A percentile compares a stretch with the other conserved stretches of the same genome.
Evolutionary conservation across 2,888 invertebrate genomes (phyloP).

Genomic region (Pemphredon lugubris): DNA sequence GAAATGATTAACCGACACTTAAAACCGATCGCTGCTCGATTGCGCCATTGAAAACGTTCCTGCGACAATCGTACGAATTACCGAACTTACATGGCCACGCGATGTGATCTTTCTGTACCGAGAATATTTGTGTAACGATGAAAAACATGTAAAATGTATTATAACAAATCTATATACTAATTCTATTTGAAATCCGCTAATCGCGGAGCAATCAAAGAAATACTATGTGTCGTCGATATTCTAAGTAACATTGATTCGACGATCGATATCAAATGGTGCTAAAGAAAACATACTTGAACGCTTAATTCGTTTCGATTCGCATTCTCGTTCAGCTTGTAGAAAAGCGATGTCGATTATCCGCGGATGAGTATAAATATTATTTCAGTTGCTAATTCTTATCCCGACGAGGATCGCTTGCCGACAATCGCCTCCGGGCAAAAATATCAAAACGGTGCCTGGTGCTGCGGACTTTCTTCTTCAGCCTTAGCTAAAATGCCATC

Average conservation of each 20-base stretch:
- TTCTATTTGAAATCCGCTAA: neutral
- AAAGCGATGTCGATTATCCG: no score
- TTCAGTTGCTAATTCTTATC: slow-evolving; percentile 7
- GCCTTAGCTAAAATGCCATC: slow-evolving; percentile 11
- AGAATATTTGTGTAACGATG: slow-evolving; percentile 25
- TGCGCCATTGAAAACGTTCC: slow-evolving; percentile 46
- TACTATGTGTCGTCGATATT: slow-evolving; percentile 5
- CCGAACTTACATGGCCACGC: slow-evolving; percentile 19
- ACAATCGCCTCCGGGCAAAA: slow-evolving; percentile 13
- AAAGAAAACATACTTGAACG: neutral
- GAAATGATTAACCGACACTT: neutral
- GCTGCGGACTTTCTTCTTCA: slow-evolving; percentile 7
- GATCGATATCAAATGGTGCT: slow-evolving; percentile 26
- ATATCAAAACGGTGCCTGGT: slow-evolving; percentile 14
- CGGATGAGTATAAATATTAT: slow-evolving; percentile 18
- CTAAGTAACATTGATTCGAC: slow-evolving; percentile 12
- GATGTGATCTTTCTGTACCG: slow-evolving; percentile 34
- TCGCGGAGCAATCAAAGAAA: neutral
- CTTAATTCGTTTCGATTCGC: neutral
- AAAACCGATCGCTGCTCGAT: no score
- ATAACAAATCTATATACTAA: slow-evolving; percentile 26
- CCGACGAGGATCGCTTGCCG: neutral
- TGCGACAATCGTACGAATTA: slow-evolving; percentile 27
- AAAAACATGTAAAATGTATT: slow-evolving; percentile 29
- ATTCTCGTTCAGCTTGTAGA: no score